Base-by-base conservation (phyloP, 2,797 vertebrate genomes). In the Brachymystax lenok region DNA sequence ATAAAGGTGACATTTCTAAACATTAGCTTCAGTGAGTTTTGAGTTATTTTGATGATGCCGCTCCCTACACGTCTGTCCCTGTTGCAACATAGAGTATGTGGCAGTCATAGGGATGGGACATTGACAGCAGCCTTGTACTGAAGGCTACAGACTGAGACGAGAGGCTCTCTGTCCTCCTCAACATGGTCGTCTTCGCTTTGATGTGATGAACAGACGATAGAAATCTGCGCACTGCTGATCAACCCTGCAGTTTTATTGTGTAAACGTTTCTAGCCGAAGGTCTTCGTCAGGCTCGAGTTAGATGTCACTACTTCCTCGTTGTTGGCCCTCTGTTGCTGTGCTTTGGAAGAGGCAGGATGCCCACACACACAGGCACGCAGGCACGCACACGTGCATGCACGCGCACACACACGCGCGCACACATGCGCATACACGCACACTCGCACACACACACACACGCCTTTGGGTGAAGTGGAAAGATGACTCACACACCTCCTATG, bases 241-340 rank as follows among this genome's bases (percentile, higher is more conserved):
- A 19, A n/a, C n/a, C 17, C 4, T 59, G 56, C 2, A 59, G 56
- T 59, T 19, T 21, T 59, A 59, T n/a, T 21, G 19, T 21, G 56
- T 19, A 56, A 56, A n/a, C 3, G 5, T 56, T 56, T 19, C 19
- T n/a, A 7, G 17, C 5, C 5, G 52, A 54, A 16, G 14, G 52
- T 54, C 13, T 16, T 54, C 52, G 14, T 19, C 52, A 54, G 14
- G 17, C 17, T 16, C 17, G 19, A 56, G 19, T 56, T 56, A 19
- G 54, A 56, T 56, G 54, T 56, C 54, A n/a, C 54, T 79, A 79
- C 51, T 83, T 78, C 71, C 10, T 83, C 76, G 35, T 79, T 69
- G 71, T 73, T 80, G 74, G 51, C 12, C 54, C 17, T 56, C n/a
- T 67, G 64, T 85, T 81, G 81, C 83, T 83, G 30, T 5, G 80